phyloP scores from a whole-genome alignment of 2,113 vertebrate genomes.

The Pseudorectes ferrugineus region DNA sequence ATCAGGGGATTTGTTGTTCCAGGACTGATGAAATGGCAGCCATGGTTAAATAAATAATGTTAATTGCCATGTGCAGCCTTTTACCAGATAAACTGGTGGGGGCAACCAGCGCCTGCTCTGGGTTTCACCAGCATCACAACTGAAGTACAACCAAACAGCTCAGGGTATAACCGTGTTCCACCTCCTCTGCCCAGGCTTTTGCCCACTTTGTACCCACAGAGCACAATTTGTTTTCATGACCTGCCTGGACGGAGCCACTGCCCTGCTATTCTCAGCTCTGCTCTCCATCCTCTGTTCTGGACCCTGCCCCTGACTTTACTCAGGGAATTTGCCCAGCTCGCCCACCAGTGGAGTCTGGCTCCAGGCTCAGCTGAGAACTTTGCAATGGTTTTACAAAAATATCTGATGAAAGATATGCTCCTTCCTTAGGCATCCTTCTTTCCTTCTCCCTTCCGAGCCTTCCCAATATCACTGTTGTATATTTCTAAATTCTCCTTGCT shows the following conservation, averaged over 20 bases:
- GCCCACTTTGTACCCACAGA: neutral
- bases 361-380: neutral
- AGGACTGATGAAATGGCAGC: neutral
- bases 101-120: neutral
- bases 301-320: neutral
- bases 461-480: neutral
- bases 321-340: fast-evolving
- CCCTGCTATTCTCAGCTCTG: neutral
- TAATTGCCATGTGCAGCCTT: neutral
- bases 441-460: neutral
- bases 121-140: neutral
- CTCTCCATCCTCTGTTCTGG: neutral
- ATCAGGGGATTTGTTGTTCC: neutral
- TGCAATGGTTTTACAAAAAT: neutral
- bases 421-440: neutral
- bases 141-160: neutral
- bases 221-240: neutral
- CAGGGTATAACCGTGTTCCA: fast-evolving
- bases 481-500: neutral
- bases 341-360: neutral
- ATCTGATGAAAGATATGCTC: neutral
- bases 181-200: neutral
- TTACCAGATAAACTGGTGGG: neutral
- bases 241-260: neutral
- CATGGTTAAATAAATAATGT: neutral